These are phyloP conservation scores for Philopotamus ludificatus DNA, from an alignment of 1,140 invertebrate species.

Conservation along the genomic window DNA sequence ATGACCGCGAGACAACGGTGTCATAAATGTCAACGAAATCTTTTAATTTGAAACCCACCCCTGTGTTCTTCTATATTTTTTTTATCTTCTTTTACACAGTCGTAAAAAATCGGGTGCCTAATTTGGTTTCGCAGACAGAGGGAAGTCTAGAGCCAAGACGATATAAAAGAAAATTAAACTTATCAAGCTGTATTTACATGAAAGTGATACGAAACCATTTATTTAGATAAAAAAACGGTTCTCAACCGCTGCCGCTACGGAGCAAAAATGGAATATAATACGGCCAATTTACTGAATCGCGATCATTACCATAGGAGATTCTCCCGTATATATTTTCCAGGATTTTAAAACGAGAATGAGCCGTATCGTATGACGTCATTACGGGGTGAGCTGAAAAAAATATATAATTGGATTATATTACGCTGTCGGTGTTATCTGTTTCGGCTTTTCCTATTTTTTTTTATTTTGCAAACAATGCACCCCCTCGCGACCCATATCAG, in stretches of 20 bases:
- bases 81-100: conserved; percentile 21
- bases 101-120: conserved; percentile 13
- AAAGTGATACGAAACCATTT: neutral
- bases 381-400: conserved; percentile 13
- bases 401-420: conserved; percentile 30
- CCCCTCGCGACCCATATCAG: conserved; percentile 21
- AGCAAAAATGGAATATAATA: conserved; percentile 11
- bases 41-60: conserved; percentile 35
- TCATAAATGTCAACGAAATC: conserved; percentile 37
- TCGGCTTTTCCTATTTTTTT: conserved; percentile 6
- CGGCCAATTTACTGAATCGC: conserved; percentile 25
- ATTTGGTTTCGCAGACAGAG: neutral
- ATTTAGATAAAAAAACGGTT: too few species aligned
- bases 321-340: neutral
- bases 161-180: conserved; percentile 42
- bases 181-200: conserved; percentile 36
- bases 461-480: conserved; percentile 21
- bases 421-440: conserved; percentile 1
- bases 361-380: conserved; percentile 33
- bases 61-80: conserved; percentile 4
- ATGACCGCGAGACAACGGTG: conserved; percentile 14
- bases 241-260: neutral
- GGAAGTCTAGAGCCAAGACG: conserved; percentile 20
- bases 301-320: neutral
- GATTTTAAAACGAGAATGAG: conserved; percentile 4